phyloP scores from a whole-genome alignment of 2,888 invertebrate species.

The Caenorhabditis sp. region DNA sequence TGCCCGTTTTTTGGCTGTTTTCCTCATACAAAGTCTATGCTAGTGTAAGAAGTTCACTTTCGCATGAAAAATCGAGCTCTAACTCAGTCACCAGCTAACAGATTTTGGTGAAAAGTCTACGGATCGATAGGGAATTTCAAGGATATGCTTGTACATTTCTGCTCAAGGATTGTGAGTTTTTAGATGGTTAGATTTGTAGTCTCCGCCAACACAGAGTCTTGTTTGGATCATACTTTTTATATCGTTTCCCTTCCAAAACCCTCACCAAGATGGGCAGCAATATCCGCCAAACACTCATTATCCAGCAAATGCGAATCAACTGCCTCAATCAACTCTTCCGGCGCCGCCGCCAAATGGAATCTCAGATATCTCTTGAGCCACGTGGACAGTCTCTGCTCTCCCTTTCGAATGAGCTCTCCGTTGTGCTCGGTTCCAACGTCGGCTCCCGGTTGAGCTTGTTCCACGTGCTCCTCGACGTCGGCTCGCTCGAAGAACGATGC shows the following conservation, averaged over 20 bases:
- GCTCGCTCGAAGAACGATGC: constrained; percentile 71
- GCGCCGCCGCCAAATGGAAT: constrained; percentile 88
- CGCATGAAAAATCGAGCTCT: no score
- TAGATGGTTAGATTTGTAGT: no score
- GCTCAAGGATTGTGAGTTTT: no score
- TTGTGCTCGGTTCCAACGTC: constrained; percentile 85
- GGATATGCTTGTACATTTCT: not conserved
- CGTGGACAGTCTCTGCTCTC: constrained; percentile 86
- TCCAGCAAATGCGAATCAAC: constrained; percentile 54
- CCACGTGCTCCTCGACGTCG: constrained; percentile 74
- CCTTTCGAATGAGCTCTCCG: constrained; percentile 87
- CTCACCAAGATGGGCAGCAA: constrained; percentile 57
- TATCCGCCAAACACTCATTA: constrained; percentile 63
- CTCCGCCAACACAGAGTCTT: not conserved
- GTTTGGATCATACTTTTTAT: not conserved
- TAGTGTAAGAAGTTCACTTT: no score
- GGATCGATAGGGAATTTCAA: no score
- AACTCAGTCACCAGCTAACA: no score
- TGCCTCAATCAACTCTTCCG: constrained; percentile 88
- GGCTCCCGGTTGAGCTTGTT: constrained; percentile 56
- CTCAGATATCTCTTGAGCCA: constrained; percentile 87
- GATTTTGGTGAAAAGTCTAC: no score
- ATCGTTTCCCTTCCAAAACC: not conserved
- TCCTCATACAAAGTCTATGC: no score
- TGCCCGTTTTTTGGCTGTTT: no score